Evolutionary conservation across 1,140 invertebrate genomes (phyloP).

Genomic region (Lepidurus apus): DNA sequence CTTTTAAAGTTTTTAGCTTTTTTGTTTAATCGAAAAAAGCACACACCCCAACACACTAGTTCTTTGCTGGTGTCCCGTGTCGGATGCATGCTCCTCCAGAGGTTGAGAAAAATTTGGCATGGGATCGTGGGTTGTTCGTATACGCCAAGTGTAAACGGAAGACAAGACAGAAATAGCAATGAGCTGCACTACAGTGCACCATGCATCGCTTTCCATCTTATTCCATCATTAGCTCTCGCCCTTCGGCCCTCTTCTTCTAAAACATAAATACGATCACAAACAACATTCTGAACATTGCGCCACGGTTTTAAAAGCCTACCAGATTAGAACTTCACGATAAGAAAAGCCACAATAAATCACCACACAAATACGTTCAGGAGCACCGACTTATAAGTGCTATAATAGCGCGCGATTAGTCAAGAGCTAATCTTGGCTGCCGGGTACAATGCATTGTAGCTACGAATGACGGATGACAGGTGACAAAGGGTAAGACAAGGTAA

Average conservation of each 20-base stretch:
- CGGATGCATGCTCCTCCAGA: neutral
- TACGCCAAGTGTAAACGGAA: slow-evolving; percentile 10
- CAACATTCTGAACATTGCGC: neutral
- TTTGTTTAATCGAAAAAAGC: too few species aligned
- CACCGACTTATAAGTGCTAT: too few species aligned
- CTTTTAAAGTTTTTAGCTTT: too few species aligned
- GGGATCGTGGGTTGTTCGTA: neutral
- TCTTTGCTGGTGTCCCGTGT: neutral
- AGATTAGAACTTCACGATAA: neutral
- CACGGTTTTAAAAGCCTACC: neutral
- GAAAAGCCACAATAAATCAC: neutral
- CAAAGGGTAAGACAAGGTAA: too few species aligned
- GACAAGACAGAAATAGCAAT: slow-evolving; percentile 11
- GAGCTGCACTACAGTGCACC: slow-evolving; percentile 16
- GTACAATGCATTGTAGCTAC: too few species aligned
- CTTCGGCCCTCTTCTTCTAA: neutral
- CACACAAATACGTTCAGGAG: neutral
- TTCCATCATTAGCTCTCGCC: slow-evolving; percentile 16
- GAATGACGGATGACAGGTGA: too few species aligned
- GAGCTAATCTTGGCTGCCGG: too few species aligned
- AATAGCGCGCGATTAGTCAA: too few species aligned
- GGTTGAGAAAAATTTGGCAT: neutral
- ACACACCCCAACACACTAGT: too few species aligned
- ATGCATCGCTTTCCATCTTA: neutral
- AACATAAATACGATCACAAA: slow-evolving; percentile 2